Base-by-base conservation (phyloP, 2,888 invertebrate species). In the Meiosimyza platycephala region DNA sequence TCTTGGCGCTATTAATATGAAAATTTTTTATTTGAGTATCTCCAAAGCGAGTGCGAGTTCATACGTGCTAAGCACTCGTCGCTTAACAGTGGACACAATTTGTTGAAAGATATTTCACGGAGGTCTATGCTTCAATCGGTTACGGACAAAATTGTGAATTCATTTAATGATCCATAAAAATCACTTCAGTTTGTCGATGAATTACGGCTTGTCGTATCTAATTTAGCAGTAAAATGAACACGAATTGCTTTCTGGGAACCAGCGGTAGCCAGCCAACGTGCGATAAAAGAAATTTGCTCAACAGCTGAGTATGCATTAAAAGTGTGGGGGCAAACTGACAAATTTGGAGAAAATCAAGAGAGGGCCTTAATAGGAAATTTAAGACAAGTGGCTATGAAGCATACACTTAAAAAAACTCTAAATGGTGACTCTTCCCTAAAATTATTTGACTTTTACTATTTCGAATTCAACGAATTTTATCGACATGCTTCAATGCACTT, bases 161-260 rank as follows among this genome's bases (percentile, higher is more conserved):
- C 50, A 64, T 50, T 64, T 50, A 64, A 18, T 51, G 48, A 64
- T 18, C 22, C 51, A 64, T 64, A 64, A 64, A 64, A 64, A 64
- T 50, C 64, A 64, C 64, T 64, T 64, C 22, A 50, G 18, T 9
- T 40, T 9, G 40, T 40, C 40, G 40, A 40, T 40, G 40, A 40
- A 40, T 40, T 40, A 40, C 40, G 40, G 40, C 22, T 28, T 18
- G 51, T 50, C 16, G 64, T 50, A 60, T 60, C 59, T 60, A 60
- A 60, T 60, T 60, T 60, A 28, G 15, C 59, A 60, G 59, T 33
- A 60, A 60, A 64, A 64, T 51, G 51, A 18, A 16, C 64, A 64
- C 51, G 50, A 64, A 50, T 64, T 64, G 63, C 18, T 64, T 64
- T 64, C 64, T n/a, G 13, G 50, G 50, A 64, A 50, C 50, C 51